Conservation (phyloP, 1,140 invertebrate species). For the Heliconius nattereri region DNA sequence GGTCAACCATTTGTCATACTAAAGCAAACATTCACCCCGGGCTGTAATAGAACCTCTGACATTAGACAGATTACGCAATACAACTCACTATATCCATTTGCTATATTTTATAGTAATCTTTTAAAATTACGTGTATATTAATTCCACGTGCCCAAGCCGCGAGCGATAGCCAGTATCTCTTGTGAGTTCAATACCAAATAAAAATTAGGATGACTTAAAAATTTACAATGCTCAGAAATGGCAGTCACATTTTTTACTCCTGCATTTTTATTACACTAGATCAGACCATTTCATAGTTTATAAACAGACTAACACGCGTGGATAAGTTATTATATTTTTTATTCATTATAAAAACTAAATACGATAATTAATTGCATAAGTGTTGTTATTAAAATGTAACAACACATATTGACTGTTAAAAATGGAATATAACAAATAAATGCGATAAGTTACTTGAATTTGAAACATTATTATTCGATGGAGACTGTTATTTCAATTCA, state of each 20-base stretch:
- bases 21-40: conserved; percentile 5
- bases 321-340: background rate
- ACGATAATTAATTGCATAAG: background rate
- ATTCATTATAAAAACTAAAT: background rate
- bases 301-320: background rate
- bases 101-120: background rate
- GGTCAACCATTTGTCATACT: background rate
- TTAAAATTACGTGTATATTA: conserved; percentile 4
- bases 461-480: background rate
- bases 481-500: conserved; percentile 14
- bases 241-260: background rate
- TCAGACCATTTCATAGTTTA: background rate
- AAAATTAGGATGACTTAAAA: background rate
- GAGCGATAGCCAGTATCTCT: conserved; percentile 1
- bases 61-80: background rate
- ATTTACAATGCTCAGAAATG: background rate
- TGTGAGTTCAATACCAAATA: conserved; percentile 9
- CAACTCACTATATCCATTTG: background rate
- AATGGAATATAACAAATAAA: conserved; percentile 5
- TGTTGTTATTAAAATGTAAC: background rate
- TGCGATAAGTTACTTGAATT: background rate
- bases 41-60: background rate
- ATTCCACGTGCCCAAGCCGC: background rate
- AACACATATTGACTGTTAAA: background rate
- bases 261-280: background rate